phyloP scores from a whole-genome alignment of 2,113 vertebrate species.

The Bufo bufo region DNA sequence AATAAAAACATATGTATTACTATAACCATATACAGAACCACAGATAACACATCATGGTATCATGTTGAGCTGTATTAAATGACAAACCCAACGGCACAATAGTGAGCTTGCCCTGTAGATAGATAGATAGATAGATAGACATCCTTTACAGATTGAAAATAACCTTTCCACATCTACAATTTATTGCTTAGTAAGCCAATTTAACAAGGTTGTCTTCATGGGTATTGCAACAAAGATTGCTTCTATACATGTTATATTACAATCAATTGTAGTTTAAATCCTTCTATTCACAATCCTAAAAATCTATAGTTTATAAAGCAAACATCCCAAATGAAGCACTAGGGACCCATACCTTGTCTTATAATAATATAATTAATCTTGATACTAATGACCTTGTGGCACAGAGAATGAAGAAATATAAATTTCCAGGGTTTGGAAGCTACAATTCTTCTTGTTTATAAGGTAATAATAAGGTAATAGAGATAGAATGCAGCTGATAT shows the following conservation, averaged over 20 bases:
- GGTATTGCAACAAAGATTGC: neutral
- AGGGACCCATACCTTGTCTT: constrained; percentile 15
- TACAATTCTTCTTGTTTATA: constrained; percentile 15
- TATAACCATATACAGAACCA: too few species aligned
- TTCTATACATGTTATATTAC: constrained; percentile 11
- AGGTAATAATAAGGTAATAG: neutral
- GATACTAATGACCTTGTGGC: constrained; percentile 15
- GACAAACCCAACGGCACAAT: too few species aligned
- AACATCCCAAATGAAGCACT: constrained; percentile 14
- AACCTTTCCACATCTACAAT: neutral
- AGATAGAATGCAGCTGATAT: neutral
- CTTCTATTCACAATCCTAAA: neutral
- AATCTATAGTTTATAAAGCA: constrained; percentile 37
- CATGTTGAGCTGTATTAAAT: too few species aligned
- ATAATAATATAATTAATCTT: constrained; percentile 23
- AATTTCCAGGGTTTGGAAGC: neutral
- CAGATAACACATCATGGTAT: too few species aligned
- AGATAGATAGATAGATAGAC: too few species aligned
- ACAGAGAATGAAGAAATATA: neutral
- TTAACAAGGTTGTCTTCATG: neutral
- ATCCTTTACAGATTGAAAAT: neutral
- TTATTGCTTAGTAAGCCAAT: neutral
- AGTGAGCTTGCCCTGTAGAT: too few species aligned
- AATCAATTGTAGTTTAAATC: constrained; percentile 9
- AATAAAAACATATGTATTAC: too few species aligned